phyloP scores from a whole-genome alignment of 2,113 vertebrate genomes.

The Centropus unirufus region DNA sequence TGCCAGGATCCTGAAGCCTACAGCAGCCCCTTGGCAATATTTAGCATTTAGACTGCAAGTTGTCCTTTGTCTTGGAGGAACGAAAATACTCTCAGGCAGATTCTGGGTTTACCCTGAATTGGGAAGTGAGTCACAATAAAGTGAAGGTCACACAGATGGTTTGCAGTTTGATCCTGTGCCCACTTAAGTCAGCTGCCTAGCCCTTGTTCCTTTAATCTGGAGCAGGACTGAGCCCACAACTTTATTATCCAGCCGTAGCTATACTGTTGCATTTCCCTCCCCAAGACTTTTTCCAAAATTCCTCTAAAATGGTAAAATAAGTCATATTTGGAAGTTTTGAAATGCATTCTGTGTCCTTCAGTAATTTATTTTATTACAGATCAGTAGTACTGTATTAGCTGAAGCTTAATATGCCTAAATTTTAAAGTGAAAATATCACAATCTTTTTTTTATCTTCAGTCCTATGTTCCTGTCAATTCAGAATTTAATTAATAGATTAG shows the following conservation, averaged over 20 bases:
- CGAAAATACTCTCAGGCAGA: not conserved
- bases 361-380: not conserved
- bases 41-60: constrained; percentile 12
- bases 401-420: not conserved
- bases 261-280: not conserved
- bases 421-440: not conserved
- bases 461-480: not conserved
- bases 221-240: not conserved
- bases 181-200: not conserved
- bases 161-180: not conserved
- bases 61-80: not conserved
- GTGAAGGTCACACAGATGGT: not conserved
- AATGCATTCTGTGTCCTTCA: not conserved
- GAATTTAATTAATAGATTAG: not conserved
- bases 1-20: constrained; percentile 17
- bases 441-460: not conserved
- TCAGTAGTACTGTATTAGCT: not conserved
- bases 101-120: not conserved
- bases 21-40: constrained; percentile 45
- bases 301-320: not conserved
- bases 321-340: not conserved
- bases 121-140: not conserved
- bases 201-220: not conserved
- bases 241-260: not conserved
- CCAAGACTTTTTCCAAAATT: not conserved